Conservation (phyloP, 1,140 invertebrate genomes). For the Spodoptera litura region DNA sequence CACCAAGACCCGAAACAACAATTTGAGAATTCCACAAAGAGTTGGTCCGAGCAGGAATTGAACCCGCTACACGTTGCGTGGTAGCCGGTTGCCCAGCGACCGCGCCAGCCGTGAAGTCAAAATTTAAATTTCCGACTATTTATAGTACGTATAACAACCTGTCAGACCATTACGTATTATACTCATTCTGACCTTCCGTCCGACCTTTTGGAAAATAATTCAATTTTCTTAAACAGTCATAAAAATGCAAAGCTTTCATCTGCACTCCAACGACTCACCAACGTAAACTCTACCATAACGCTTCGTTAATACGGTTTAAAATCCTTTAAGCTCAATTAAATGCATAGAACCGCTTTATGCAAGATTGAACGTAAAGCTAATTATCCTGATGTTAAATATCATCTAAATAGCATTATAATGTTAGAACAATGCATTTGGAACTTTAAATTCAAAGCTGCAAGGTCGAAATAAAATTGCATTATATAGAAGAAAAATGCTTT, state of each 20-base stretch:
- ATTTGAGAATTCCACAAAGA: no score
- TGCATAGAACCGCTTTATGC: background rate
- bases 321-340: background rate
- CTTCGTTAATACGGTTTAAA: background rate
- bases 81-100: no score
- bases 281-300: background rate
- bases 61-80: no score
- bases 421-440: background rate
- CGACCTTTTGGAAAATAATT: no score
- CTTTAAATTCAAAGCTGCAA: background rate
- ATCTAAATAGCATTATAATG: conserved; percentile 25
- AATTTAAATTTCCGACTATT: no score
- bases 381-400: conserved; percentile 18
- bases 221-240: background rate
- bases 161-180: no score
- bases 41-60: no score
- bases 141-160: no score
- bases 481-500: background rate
- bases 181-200: no score
- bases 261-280: background rate
- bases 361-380: conserved; percentile 31
- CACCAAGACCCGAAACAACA: no score
- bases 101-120: no score
- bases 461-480: background rate
- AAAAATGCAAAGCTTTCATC: conserved; percentile 26